Evolutionary conservation across 64 coral and sea anemone species (phyloP), one percentile per base, ranked within the genome.

Genomic region (Cladopsammia gracilis): DNA sequence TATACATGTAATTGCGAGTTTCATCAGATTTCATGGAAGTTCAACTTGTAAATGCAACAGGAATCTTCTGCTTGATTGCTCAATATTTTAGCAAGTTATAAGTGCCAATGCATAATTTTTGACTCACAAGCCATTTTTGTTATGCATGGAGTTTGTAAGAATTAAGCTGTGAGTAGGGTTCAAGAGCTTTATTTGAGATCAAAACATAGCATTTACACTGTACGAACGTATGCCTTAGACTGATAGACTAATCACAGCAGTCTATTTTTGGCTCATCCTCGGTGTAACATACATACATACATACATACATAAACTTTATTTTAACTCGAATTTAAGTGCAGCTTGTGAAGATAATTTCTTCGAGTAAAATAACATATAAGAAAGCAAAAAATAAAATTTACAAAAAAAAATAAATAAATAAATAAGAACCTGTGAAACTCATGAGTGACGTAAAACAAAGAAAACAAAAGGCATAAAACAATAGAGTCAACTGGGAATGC

Each of bases 71-170:
- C 65, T 68, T 68, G 65, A 68, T 68, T 68, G 65, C 65, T 68
- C 65, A 23, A 68, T 68, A 68, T 64, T 64, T 65, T 19, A 68
- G 19, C 26, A 68, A 68, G 65, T 68, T 68, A 68, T 68, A 24
- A 68, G 65, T 68, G 65, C 65, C 65, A 68, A n/a, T 68, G 65
- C 65, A 25, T 25, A 68, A 68, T 68, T 68, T 68, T 68, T 68
- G 65, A 68, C 65, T 68, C 65, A 68, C 22, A 68, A 68, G 65
- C 65, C 18, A 68, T 68, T 68, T 68, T 68, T 68, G 65, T 68
- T 24, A 68, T 68, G 65, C 20, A 68, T 68, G 65, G 65, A 68
- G 65, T 68, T 68, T 68, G 65, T 68, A 68, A 68, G 65, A 68
- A 68, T 68, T 68, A 68, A 68, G 65, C 65, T 68, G 65, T 24